These are phyloP conservation scores for Sycophila texana DNA, from an alignment of 2,888 invertebrate genomes.

Conservation along the genomic window DNA sequence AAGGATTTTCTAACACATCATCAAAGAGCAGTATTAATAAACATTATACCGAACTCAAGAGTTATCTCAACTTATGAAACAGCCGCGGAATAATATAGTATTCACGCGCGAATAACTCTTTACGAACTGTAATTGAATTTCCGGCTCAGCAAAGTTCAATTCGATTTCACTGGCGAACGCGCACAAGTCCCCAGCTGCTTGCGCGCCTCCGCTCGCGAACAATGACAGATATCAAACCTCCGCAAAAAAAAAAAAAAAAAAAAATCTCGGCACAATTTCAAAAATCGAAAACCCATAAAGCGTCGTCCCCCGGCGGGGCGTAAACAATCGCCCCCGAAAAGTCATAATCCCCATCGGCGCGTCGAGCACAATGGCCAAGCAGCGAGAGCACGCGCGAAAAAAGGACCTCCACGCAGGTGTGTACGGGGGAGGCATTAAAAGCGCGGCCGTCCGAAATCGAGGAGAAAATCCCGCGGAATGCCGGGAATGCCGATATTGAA, in stretches of 20 bases:
- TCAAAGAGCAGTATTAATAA: background rate
- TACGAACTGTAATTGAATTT: slow-evolving; percentile 48
- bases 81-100: slow-evolving; percentile 25
- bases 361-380: slow-evolving; percentile 28
- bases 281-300: slow-evolving; percentile 52
- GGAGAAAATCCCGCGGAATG: slow-evolving; percentile 69
- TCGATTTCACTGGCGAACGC: slow-evolving; percentile 26
- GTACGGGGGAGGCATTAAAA: slow-evolving; percentile 59
- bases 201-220: background rate
- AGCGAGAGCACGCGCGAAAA: background rate
- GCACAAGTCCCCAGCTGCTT: background rate
- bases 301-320: background rate
- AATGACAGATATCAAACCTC: background rate
- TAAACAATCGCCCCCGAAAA: slow-evolving; percentile 44
- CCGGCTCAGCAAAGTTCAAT: slow-evolving; percentile 33
- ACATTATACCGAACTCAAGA: background rate
- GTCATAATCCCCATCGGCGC: slow-evolving; percentile 28
- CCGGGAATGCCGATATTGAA: slow-evolving; percentile 75
- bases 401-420: slow-evolving; percentile 28
- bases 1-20: too few relatives aligned
- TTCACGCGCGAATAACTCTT: slow-evolving; percentile 29
- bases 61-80: background rate
- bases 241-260: background rate
- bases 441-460: slow-evolving; percentile 61
- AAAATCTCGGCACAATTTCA: slow-evolving; percentile 42